Base-by-base conservation (phyloP, 2,113 vertebrate species). In the Archilochus colubris region DNA sequence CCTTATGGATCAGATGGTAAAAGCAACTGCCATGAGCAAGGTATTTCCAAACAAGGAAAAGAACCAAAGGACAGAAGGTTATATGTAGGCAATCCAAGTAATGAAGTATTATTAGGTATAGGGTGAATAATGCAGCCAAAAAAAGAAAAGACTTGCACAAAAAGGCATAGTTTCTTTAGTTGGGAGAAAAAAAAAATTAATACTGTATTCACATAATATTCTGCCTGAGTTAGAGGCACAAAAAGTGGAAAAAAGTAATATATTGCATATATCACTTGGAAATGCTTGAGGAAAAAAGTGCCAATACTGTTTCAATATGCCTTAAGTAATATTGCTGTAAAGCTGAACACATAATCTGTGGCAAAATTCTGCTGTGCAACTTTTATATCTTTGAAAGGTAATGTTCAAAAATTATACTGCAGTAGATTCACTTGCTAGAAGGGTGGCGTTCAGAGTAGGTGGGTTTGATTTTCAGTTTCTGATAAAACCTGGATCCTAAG, bases 1-100 rank as follows among this genome's bases (percentile, higher is more conserved):
- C 64, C 57, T 28, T 82, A 89, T 59, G 79, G 79, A 94, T 94
- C 63, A 78, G 40, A 81, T 92, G 64, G 44, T 51, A 74, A 63
- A 86, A 70, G 27, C 15, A 78, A 83, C 27, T 81, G 59, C 77
- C 86, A 61, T 89, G 43, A 86, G 46, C 38, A 83, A 92, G 82
- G 74, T 88, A 78, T 76, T 95, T 96, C 95, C 91, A 94, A 94
- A 86, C 19, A 86, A 94, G 91, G 79, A 85, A 93, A 88, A 79
- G 53, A 89, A 95, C 95, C 96, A 97, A 97, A 67, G 96, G 89
- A 94, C 93, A 94, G 85, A 87, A 94, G 95, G 92, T 95, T 95
- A 93, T 48, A 36, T 55, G 63, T 73, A 90, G 28, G 40, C 57
- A 95, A 66, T 96, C 96, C 96, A 96, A 96, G 61, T 90, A 85